Base-by-base conservation (phyloP, 2,113 vertebrate species). In the Odocoileus virginianus region DNA sequence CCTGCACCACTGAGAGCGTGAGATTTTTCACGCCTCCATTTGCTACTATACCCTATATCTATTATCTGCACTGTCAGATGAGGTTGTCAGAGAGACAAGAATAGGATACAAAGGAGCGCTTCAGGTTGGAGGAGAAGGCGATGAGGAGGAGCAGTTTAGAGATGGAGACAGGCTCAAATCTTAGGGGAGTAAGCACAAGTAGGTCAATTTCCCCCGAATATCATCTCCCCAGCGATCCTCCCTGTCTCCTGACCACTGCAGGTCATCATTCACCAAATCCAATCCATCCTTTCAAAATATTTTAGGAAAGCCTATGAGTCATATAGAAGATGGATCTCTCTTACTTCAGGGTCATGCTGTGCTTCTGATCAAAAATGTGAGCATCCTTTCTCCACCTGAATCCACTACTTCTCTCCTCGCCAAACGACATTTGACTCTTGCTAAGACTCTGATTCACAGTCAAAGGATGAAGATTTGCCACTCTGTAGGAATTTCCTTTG, bases 391-490 rank as follows among this genome's bases (percentile, higher is more conserved):
- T 91, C 81, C 36, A 95, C 82, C 81, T 82, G 95, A 95, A 82
- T 82, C 87, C 47, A 45, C 33, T 78, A 78, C 88, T 96, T 94
- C 21, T 47, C 25, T 85, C 87, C 85, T 92, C n/a, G 52, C 76
- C 85, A 91, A 89, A 95, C 1, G 47, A 93, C 60, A 94, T 91
- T 91, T 95, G 83, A 55, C 61, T 95, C 78, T 96, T 92, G 52
- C 91, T 97, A 95, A 91, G 95, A 96, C 64, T 96, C 61, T 83
- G 91, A 97, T 91, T 78, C 58, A 85, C 25, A 61, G 92, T 95
- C 90, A 97, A 97, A 92, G 89, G 90, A 96, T 11, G 33, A 89
- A 94, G 67, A 91, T 86, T 97, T 88, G 81, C 93, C 64, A 94
- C 74, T 91, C 81, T 93, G 85, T 88, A 97, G 67, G 88, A 95